Base-by-base conservation (phyloP, 2,113 vertebrate species). In the western clawed frog (Xenopus tropicalis) region DNA sequence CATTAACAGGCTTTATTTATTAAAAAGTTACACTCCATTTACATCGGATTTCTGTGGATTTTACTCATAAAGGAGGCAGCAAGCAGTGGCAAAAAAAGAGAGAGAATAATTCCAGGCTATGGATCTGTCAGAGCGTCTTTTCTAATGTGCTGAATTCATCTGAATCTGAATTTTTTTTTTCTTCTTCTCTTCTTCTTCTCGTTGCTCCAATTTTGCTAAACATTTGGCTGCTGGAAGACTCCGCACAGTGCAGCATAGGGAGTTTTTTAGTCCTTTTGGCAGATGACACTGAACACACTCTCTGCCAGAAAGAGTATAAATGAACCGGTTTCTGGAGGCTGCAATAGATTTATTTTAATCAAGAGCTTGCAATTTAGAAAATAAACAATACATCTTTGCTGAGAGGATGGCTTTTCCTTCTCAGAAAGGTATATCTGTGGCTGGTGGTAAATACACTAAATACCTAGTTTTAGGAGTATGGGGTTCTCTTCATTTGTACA, bases 1-100 rank as follows among this genome's bases (percentile, higher is more conserved):
- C 42, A 44, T 65, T 65, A 65, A 37, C 62, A 65, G 42, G 62
- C 62, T 65, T 65, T 44, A 65, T 65, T 65, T 65, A 65, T 65
- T 65, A 65, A 65, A 44, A 44, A 65, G 62, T 21, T 65, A 44
- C 62, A 65, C 17, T 65, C 62, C 62, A 65, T 65, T 65, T 65
- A 19, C 62, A 65, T 37, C 13, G 25, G 37, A 17, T 43, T 65
- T 43, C 62, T 65, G 62, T 43, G 42, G 62, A 14, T 65, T 65
- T 65, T 65, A 46, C 37, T 65, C 62, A 65, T 43, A 37, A 65
- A 65, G 42, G 42, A 37, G 43, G 62, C 62, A 44, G 29, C 10
- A 19, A 16, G 61, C 16, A 17, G 62, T 12, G 62, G 62, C 61
- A 65, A 37, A 44, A 44, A 43, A 21, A 48, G 46, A 48, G 12